Percentiles rank a stretch among this genome's conserved stretches.
phyloP scores from a whole-genome alignment of 2,113 vertebrate species.

The Malaclemys terrapin region DNA sequence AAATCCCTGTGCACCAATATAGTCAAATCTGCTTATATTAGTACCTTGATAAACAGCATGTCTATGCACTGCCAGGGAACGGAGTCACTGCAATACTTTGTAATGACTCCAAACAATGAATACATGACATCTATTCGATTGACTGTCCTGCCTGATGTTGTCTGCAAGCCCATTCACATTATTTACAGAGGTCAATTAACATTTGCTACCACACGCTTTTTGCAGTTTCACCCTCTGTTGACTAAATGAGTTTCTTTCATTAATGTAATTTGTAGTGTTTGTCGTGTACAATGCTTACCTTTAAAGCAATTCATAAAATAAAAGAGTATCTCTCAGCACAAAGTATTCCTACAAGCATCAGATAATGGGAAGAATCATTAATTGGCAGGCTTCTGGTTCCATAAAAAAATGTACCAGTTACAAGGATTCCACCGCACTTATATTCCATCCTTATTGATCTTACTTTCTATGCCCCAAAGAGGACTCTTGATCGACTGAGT shows the following conservation, averaged over 20 bases:
- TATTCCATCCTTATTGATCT: neutral
- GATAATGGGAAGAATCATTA: neutral
- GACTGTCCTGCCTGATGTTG: neutral
- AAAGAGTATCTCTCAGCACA: neutral
- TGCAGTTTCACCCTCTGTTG: accelerated
- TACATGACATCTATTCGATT: neutral
- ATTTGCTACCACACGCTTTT: neutral
- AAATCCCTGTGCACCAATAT: neutral
- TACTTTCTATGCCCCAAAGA: neutral
- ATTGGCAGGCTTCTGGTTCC: neutral
- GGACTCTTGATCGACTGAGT: neutral
- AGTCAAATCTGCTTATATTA: neutral
- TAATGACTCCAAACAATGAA: neutral
- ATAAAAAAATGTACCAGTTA: neutral
- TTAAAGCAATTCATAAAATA: neutral
- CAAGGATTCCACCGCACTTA: neutral
- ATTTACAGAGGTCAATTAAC: neutral
- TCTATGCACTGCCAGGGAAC: neutral
- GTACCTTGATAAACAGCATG: neutral
- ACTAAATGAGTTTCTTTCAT: neutral
- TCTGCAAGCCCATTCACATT: neutral
- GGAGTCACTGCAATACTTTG: neutral
- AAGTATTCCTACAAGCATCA: neutral
- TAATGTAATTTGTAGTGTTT: neutral
- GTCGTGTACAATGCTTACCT: neutral